A percentile compares a stretch with the other conserved stretches of the same genome.
Evolutionary conservation across 2,113 vertebrate species (phyloP).

Genomic region (Mirounga angustirostris): DNA sequence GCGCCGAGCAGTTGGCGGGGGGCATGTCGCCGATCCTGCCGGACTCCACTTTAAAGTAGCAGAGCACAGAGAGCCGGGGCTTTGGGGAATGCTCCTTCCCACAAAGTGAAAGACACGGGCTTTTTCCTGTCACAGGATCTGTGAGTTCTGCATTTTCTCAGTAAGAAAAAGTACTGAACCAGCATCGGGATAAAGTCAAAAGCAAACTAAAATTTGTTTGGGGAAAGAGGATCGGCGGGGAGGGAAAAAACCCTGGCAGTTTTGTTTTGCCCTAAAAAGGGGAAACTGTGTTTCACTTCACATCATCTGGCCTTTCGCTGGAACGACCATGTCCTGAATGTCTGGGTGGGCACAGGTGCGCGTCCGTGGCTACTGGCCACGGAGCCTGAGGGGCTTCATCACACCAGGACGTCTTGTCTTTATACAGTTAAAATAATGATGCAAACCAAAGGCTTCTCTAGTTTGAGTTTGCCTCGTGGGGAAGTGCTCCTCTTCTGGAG

Average conservation of each 20-base stretch:
- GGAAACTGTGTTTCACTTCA: conserved; percentile 21
- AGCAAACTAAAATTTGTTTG: neutral
- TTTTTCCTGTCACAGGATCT: neutral
- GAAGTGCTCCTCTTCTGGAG: neutral
- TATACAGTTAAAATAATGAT: accelerated
- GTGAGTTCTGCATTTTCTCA: neutral
- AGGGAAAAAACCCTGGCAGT: neutral
- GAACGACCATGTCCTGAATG: accelerated
- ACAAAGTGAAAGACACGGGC: accelerated
- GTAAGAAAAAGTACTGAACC: neutral
- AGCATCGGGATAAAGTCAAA: neutral
- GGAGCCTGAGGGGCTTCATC: accelerated
- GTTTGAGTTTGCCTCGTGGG: accelerated
- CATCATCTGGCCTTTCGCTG: neutral
- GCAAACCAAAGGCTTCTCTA: accelerated
- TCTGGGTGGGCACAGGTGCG: accelerated
- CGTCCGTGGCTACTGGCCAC: accelerated
- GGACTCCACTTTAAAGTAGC: accelerated
- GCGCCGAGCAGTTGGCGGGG: neutral
- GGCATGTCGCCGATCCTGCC: neutral
- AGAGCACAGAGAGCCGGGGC: neutral
- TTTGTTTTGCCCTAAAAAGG: neutral
- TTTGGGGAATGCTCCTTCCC: accelerated
- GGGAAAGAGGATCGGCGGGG: neutral
- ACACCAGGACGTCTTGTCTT: neutral